Conservation (phyloP, 2,113 vertebrate genomes). For the Hydrolagus affinis region DNA sequence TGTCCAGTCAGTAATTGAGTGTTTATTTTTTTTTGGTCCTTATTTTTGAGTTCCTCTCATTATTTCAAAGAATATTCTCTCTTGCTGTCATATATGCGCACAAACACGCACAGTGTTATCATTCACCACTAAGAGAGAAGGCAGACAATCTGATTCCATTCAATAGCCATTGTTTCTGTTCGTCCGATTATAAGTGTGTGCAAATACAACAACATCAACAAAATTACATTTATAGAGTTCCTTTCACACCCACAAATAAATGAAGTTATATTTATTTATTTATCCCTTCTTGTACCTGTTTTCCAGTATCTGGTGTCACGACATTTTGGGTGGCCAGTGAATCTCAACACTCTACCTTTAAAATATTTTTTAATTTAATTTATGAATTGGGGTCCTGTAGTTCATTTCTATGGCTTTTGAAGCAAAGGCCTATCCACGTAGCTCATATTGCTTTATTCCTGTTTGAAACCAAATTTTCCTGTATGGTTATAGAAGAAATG, state of each 20-base stretch:
- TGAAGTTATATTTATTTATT: no score
- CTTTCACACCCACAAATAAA: no score
- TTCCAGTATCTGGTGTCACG: no score
- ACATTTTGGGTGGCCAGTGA: no score
- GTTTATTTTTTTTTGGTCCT: background rate
- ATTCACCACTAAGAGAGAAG: background rate
- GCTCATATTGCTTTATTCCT: background rate
- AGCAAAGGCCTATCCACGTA: background rate
- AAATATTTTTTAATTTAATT: constrained; percentile 9
- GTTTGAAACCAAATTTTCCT: background rate
- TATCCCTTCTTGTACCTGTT: no score
- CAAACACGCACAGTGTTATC: no score
- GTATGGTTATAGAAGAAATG: constrained; percentile 25
- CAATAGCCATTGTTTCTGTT: background rate
- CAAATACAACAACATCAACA: no score
- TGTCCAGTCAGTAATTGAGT: background rate
- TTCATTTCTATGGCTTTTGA: background rate
- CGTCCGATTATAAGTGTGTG: background rate
- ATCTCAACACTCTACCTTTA: background rate
- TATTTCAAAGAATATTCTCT: background rate
- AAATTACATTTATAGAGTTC: no score
- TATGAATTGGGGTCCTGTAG: constrained; percentile 14
- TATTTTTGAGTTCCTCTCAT: background rate
- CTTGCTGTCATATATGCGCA: no score
- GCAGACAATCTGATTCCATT: background rate